Evolutionary conservation across 2,888 invertebrate species (phyloP).

Genomic region (Petrophora chlorosata): DNA sequence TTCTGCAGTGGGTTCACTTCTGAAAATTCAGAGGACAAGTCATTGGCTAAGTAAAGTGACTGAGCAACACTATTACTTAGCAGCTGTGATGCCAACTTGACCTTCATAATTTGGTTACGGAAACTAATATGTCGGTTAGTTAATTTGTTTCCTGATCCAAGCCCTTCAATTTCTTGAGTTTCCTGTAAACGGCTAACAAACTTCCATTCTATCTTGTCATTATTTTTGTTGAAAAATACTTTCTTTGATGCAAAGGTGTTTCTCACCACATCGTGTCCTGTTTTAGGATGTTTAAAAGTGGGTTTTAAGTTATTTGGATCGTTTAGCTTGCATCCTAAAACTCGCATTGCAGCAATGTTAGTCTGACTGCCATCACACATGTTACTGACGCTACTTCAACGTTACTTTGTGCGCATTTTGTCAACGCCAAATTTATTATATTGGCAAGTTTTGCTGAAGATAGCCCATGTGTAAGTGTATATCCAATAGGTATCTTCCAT

Average conservation of each 20-base stretch:
- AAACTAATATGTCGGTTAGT: not conserved
- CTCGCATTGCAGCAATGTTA: not conserved
- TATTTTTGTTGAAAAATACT: not conserved
- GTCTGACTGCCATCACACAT: too few relatives aligned
- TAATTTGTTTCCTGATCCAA: too few relatives aligned
- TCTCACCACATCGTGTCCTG: not conserved
- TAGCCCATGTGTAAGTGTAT: too few relatives aligned
- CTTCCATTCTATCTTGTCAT: not conserved
- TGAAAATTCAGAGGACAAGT: not conserved
- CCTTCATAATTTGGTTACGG: too few relatives aligned
- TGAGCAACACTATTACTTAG: not conserved
- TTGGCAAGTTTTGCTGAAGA: too few relatives aligned
- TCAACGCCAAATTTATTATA: too few relatives aligned
- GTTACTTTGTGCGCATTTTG: too few relatives aligned
- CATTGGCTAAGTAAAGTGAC: not conserved
- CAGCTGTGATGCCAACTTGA: not conserved
- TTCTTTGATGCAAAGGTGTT: not conserved
- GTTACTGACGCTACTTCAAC: too few relatives aligned
- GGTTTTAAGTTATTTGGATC: not conserved
- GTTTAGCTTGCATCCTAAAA: not conserved
- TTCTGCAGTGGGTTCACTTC: not conserved
- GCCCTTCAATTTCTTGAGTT: too few relatives aligned
- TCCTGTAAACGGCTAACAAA: not conserved
- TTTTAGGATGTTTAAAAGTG: not conserved
- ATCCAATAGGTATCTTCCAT: not conserved